Evolutionary conservation across 2,888 invertebrate species (phyloP), one percentile per base, ranked within the genome.

Genomic region (Eristalis pertinax): DNA sequence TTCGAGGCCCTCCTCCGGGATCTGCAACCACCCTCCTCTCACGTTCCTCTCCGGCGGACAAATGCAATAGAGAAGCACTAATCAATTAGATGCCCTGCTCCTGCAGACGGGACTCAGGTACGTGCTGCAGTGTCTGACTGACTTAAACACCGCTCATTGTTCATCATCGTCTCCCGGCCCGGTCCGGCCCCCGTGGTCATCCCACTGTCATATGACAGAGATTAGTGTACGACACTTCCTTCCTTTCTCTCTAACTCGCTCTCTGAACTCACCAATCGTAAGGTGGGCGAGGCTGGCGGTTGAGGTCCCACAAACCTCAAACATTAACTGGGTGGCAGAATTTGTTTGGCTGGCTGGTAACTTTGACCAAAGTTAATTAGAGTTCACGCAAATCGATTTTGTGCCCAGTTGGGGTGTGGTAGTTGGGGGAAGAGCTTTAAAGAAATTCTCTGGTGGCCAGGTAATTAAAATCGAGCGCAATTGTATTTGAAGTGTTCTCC

Each of bases 361-460:
- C 62, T 70, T 70, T 63, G 67, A 86, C 74, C 82, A 67, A 85
- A 83, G 82, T 86, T 83, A 86, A 86, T 83, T 86, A 86, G 86
- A 74, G 65, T 75, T 79, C 82, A 75, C 72, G 26, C 62, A 69
- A 86, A 83, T 86, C 78, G 83, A 86, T 78, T 82, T 74, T 74
- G 73, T 65, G 35, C 19, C 13, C 67, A 76, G 60, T 62, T 43
- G 29, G 15, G 32, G 19, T 11, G 22, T 19, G 4, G 19, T 5
- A 2, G 50, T 7, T 8, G 7, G 19, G 8, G 8, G 2, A n/a
- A 19, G 19, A 19, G 50, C 43, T 60, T 63, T 77, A 60, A 43
- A 65, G 67, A 41, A 67, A 63, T 56, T 81, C 77, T 67, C 50
- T 19, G 8, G 50, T 50, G 50, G 19, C 64, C 82, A 85, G 81